Percentiles rank a stretch among this genome's conserved stretches.
phyloP scores from a whole-genome alignment of 2,113 vertebrate genomes.

The Cinclus cinclus region DNA sequence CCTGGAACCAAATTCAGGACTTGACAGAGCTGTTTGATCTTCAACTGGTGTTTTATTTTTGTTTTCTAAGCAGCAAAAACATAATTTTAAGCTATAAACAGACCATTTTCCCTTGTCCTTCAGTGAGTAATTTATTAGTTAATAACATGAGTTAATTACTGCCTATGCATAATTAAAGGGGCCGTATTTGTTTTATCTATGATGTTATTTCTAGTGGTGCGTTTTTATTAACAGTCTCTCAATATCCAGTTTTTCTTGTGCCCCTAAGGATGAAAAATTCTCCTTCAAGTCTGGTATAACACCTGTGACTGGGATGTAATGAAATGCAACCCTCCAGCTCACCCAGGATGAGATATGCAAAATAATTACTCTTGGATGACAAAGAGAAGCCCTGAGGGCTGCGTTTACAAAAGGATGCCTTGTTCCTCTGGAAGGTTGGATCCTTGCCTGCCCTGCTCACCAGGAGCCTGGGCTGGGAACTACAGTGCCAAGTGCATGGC shows the following conservation, averaged over 20 bases:
- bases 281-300: background rate
- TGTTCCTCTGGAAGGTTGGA: background rate
- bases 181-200: background rate
- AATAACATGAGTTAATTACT: slow-evolving; percentile 14
- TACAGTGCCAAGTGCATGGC: background rate
- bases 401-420: background rate
- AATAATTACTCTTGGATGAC: background rate
- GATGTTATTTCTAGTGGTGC: background rate
- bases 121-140: slow-evolving; percentile 15
- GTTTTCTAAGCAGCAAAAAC: slow-evolving; percentile 38
- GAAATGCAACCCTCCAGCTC: background rate
- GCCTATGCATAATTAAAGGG: background rate
- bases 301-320: background rate
- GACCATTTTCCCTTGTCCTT: background rate
- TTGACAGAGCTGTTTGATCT: slow-evolving; percentile 34
- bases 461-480: background rate
- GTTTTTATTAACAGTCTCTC: background rate
- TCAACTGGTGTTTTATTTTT: slow-evolving; percentile 2
- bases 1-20: slow-evolving; percentile 31
- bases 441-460: background rate
- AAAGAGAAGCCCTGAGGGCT: background rate
- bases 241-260: background rate
- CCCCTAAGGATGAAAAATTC: background rate
- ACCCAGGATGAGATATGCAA: background rate
- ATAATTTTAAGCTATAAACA: slow-evolving; percentile 5